These are phyloP conservation scores for Musca vetustissima DNA, from an alignment of 1,140 invertebrate genomes.

Conservation along the genomic window DNA sequence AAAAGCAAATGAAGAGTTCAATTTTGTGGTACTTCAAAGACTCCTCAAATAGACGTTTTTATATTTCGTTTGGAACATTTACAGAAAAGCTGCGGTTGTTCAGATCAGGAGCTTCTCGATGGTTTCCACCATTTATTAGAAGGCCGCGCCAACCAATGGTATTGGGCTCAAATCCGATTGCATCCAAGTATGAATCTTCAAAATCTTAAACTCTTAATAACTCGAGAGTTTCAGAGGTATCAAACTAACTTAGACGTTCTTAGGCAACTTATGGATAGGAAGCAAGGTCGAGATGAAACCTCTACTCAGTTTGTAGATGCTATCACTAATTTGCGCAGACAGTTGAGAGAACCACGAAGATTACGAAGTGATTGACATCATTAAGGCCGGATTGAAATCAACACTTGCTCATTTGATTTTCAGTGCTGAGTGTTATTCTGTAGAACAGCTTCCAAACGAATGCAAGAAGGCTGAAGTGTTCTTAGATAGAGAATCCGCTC, in stretches of 20 bases:
- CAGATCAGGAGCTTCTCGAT: not conserved
- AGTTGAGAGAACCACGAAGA: not conserved
- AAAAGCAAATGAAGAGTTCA: not conserved
- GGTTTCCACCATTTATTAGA: not conserved
- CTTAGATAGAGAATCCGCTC: not conserved
- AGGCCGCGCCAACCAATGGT: not conserved
- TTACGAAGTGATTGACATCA: not conserved
- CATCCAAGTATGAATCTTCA: not conserved
- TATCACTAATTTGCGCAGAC: not conserved
- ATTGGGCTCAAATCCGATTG: not conserved
- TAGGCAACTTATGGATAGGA: not conserved
- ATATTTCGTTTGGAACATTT: conserved; percentile 12
- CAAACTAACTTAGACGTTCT: conserved; percentile 2
- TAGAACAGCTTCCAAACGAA: not conserved
- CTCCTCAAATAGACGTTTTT: not conserved
- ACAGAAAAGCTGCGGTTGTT: not conserved
- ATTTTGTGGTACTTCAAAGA: conserved; percentile 1
- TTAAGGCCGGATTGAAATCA: not conserved
- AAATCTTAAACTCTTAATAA: not conserved
- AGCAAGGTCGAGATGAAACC: not conserved
- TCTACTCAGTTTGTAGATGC: not conserved
- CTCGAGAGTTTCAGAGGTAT: not conserved
- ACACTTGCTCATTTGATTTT: not conserved
- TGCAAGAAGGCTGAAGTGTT: not conserved
- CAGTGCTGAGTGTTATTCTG: not conserved